Evolutionary conservation across 2,888 invertebrate genomes (phyloP), one percentile per base, ranked within the genome.

Genomic region (Drosophila diplacantha): DNA sequence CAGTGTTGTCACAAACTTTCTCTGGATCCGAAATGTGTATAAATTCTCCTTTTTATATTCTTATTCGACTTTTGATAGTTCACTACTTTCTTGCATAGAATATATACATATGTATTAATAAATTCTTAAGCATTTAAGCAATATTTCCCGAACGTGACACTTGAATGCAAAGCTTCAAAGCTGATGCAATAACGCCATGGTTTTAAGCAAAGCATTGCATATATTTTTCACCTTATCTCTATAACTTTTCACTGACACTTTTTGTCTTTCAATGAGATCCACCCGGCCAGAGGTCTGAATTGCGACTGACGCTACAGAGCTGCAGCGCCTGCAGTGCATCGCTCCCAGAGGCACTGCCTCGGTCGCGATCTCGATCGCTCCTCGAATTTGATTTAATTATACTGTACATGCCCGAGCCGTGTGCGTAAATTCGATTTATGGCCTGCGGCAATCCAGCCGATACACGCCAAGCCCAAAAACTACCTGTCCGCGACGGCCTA

Each of bases 371-470:
- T 12, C 39, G 39, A 53, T 43, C 52, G 35, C 54, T 56, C 39
- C 64, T 39, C 57, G 66, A 44, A 57, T 62, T 77, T 77, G 70
- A 83, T 83, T 77, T 83, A 77, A 77, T 83, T 75, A 81, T 73
- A 81, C 37, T 44, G 64, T 20, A 51, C 29, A 56, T 63, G 53
- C 63, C 43, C 60, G 58, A 38, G 35, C 54, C 52, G 57, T 59
- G 65, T 61, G 65, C 54, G 71, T 75, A 75, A 78, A 64, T 75
- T 56, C 76, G 73, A 83, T 81, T 73, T 83, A 81, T 83, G 69
- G 66, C 68, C 75, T 29, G 61, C 52, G 47, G 69, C 77, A 55
- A 44, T 22, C 43, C 43, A 47, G 38, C 43, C 43, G 52, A 55
- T 35, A 29, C 43, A 37, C 16, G 61, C 69, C 43, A 41, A 35